These are phyloP conservation scores for Probaryconus sp. DNA, from an alignment of 1,140 invertebrate genomes.

Conservation along the genomic window DNA sequence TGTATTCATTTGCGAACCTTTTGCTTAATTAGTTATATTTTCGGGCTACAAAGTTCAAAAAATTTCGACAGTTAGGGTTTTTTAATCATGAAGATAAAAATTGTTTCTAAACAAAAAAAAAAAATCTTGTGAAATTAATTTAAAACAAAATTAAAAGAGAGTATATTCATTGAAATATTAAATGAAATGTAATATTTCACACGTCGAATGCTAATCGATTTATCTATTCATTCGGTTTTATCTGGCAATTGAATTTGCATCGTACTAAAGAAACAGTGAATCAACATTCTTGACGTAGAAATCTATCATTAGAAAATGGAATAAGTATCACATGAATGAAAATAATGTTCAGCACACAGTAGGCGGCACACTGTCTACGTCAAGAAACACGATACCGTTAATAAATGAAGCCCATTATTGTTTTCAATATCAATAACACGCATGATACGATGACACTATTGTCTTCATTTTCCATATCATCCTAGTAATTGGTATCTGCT, in stretches of 20 bases:
- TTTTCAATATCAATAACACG: slow-evolving; percentile 45
- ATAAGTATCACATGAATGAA: slow-evolving; percentile 45
- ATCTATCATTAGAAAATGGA: slow-evolving; percentile 57
- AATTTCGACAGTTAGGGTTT: no score
- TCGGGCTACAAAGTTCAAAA: no score
- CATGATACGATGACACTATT: no score
- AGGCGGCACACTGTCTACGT: slow-evolving; percentile 52
- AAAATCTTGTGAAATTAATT: no score
- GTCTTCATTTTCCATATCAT: no score
- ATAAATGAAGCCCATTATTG: slow-evolving; percentile 51
- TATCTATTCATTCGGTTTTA: slow-evolving; percentile 22
- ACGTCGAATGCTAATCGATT: slow-evolving; percentile 15
- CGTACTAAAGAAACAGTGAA: slow-evolving; percentile 26
- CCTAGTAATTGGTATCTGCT: no score
- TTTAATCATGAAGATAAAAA: no score
- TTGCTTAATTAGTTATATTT: no score
- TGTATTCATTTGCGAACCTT: no score
- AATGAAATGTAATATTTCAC: slow-evolving; percentile 11
- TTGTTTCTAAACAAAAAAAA: no score
- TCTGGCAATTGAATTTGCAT: slow-evolving; percentile 36
- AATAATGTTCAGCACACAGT: slow-evolving; percentile 44
- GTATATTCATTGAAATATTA: no score
- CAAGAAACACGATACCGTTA: slow-evolving; percentile 43
- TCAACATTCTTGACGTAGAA: slow-evolving; percentile 36
- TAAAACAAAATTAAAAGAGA: no score